Base-by-base conservation (phyloP, 2,888 invertebrate species). In the Drosophila buzzatii region DNA sequence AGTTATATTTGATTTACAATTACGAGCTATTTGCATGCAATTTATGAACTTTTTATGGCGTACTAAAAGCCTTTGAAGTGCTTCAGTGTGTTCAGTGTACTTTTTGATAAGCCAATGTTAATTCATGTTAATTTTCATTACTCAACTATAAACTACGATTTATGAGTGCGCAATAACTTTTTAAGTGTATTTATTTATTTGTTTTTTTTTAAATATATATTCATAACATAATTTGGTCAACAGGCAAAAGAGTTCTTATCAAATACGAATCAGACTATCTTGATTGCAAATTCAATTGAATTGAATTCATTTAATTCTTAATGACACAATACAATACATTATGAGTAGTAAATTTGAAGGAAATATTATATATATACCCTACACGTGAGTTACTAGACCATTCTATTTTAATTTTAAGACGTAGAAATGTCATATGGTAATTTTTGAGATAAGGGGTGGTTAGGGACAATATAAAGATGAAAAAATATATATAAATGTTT, bases 1-100 rank as follows among this genome's bases (percentile, higher is more conserved):
- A 44, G n/a, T 37, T n/a, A 47, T 49, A 37, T 53, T 51, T 20
- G 35, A 51, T 51, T 18, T 51, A 18, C 49, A 51, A 12, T 18
- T 12, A 23, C 23, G 23, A 23, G 23, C 45, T 14, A 23, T 23
- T 47, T 27, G 31, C 49, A 31, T 49, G 16, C 31, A 33, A 33
- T 51, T 51, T 14, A 33, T 20, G 6, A 33, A 12, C 49, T 18
- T n/a, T 49, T 49, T 31, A 47, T n/a, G n/a, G 47, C 47, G 31
- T 49, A 31, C 10, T 49, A 7, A 49, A 49, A 33, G 18, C 10
- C 27, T 31, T 18, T 49, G 31, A 31, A 49, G n/a, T 33, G 49
- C n/a, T n/a, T 31, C 10, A n/a, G 5, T 10, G 33, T 51, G 18
- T 18, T 7, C 3, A 18, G 12, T 18, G 27, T 4, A 47, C 5